Base-by-base conservation (phyloP, 2,797 vertebrate genomes). In the Hyperoplus immaculatus region DNA sequence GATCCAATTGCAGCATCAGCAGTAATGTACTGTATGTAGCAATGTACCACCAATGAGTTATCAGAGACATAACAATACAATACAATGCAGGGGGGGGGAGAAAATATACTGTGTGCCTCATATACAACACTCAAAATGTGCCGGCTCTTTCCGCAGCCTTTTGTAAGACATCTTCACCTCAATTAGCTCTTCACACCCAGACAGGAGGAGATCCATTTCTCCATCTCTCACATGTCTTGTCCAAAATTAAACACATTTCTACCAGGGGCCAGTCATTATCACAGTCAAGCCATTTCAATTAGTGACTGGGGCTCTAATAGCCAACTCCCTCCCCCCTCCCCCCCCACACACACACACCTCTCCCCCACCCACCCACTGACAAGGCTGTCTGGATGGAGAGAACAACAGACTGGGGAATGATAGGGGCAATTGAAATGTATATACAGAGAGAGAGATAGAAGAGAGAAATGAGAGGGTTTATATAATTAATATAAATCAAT, bases 281-380 rank as follows among this genome's bases (percentile, higher is more conserved):
- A 78, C 69, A 92, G 77, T 78, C 63, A 85, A 77, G 73, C 70
- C 73, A 79, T 92, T 92, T 94, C 88, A 91, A 90, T 93, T 89
- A 87, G 81, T 66, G 78, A 74, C 78, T 78, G 81, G 59, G 87
- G 75, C 83, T 90, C 84, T 86, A 92, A 93, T 88, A 78, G 80
- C 72, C 78, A 78, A 79, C 77, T 81, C 80, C 29, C 29, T n/a
- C 29, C 29, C 21, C 21, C 21, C 21, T 1, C 21, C 21, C 21
- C 21, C 1, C 29, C 0, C 29, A 3, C 29, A 29, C 29, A 29
- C 29, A 29, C 29, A 29, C 29, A 3, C 29, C 29, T 3, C 29
- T 29, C 29, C 3, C 29, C 29, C 29, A 29, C 29, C 29, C 29
- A 29, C 29, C 80, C 77, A 80, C 75, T 80, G 87, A 87, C 76